Percentiles rank a stretch among this genome's conserved stretches.
phyloP scores from a whole-genome alignment of 2,888 invertebrate genomes.

The Itoplectis maculator region DNA sequence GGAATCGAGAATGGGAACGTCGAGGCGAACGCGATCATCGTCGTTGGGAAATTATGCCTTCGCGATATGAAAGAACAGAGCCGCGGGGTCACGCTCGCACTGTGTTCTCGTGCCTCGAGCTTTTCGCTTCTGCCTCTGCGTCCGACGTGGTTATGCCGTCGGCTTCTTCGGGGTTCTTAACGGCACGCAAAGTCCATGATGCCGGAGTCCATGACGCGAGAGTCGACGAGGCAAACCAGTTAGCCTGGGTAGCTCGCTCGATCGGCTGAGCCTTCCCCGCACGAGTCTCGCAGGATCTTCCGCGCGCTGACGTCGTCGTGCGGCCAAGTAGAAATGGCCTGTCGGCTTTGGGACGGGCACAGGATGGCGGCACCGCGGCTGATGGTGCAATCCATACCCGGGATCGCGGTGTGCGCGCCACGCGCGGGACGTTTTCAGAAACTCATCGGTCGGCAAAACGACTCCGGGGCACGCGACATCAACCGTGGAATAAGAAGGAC shows the following conservation, averaged over 20 bases:
- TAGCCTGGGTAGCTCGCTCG: too few species aligned
- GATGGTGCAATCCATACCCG: constrained; percentile 63
- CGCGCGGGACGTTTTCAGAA: constrained; percentile 74
- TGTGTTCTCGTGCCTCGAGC: neutral
- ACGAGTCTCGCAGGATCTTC: constrained; percentile 32
- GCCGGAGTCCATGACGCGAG: constrained; percentile 42
- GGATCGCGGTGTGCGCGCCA: constrained; percentile 50
- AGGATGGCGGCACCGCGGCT: constrained; percentile 47
- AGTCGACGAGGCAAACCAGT: too few species aligned
- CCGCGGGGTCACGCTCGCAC: neutral
- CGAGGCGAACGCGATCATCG: constrained; percentile 35
- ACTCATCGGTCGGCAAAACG: constrained; percentile 75
- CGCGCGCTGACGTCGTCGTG: constrained; percentile 48
- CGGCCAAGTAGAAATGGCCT: constrained; percentile 60
- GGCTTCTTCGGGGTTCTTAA: constrained; percentile 41
- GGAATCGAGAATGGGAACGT: constrained; percentile 13
- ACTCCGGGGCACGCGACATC: constrained; percentile 76
- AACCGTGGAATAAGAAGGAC: constrained; percentile 51
- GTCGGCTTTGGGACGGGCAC: constrained; percentile 55
- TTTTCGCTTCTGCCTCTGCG: neutral
- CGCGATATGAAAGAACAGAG: constrained; percentile 28
- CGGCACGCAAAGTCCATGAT: constrained; percentile 59
- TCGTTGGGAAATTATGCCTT: constrained; percentile 51
- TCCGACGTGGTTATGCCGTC: neutral
- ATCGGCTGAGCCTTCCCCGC: too few species aligned